These are phyloP conservation scores for Papilio aristodemus DNA, from an alignment of 1,140 invertebrate genomes.

Conservation along the genomic window DNA sequence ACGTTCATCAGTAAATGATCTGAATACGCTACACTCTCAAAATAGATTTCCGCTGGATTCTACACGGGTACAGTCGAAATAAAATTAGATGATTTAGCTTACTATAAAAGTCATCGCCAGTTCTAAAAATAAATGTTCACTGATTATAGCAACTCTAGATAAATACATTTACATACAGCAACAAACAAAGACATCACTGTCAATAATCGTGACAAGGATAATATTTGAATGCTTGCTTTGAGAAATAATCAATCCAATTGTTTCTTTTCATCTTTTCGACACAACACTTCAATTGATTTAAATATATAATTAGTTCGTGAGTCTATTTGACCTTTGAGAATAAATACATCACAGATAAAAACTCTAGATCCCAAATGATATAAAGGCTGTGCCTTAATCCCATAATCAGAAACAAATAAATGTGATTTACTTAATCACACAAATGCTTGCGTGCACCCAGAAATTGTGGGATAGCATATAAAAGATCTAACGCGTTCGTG, in stretches of 20 bases:
- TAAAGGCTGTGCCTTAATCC: too few relatives aligned
- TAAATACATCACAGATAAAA: too few relatives aligned
- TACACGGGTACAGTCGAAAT: neutral
- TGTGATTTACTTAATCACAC: too few relatives aligned
- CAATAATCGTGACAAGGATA: neutral
- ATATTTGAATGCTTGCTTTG: neutral
- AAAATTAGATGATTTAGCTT: slow-evolving; percentile 20
- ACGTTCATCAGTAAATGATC: slow-evolving; percentile 27
- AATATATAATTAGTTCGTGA: too few relatives aligned
- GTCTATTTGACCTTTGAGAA: too few relatives aligned
- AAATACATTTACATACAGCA: neutral
- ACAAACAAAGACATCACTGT: neutral
- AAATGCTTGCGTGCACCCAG: too few relatives aligned
- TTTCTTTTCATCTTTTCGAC: neutral
- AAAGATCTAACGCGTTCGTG: too few relatives aligned
- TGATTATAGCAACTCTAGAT: neutral
- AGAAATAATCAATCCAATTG: neutral
- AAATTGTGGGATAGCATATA: too few relatives aligned
- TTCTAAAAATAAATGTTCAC: slow-evolving; percentile 16
- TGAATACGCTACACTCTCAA: neutral
- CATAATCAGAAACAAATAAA: too few relatives aligned
- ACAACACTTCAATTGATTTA: too few relatives aligned
- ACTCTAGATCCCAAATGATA: too few relatives aligned
- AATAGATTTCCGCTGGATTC: slow-evolving; percentile 26
- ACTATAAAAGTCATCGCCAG: slow-evolving; percentile 15